Evolutionary conservation across 1,140 invertebrate species (phyloP), one percentile per base, ranked within the genome.

Genomic region (Chironomus striatipennis): DNA sequence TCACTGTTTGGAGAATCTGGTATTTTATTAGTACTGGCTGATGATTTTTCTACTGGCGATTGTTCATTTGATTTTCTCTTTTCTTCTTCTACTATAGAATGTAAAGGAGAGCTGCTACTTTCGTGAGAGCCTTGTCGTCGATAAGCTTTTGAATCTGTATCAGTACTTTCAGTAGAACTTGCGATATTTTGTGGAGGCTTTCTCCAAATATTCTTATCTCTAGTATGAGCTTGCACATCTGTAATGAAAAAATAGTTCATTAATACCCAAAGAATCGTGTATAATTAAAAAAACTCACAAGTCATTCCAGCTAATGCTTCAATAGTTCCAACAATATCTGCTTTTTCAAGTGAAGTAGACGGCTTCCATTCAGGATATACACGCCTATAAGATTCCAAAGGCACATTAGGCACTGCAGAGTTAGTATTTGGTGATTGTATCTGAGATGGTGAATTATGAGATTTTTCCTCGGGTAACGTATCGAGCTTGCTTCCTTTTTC

Each of bases 291-390:
- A 74, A 64, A 74, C 65, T 70, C 73, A 34, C 34, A 70, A 10
- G 18, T 12, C 65, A 75, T 82, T 92, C 91, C 90, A 86, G 94
- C 93, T 75, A 95, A 92, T 42, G 92, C 89, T 84, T 95, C 93
- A 85, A 95, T 90, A 24, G 91, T 90, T 73, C 89, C 85, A 77
- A 94, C 91, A 43, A 95, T 90, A 82, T 94, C 93, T 20, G 89
- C 90, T 79, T 90, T 92, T 76, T 94, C 91, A 8, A 93, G 87
- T 17, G 89, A 86, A 76, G 85, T 85, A 12, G 89, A 90, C 17
- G 92, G 92, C 77, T 89, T 90, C 91, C 93, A 93, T 78, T 94
- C 91, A 18, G 87, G 84, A 78, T 90, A 91, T 21, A 90, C 87
- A 65, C 89, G 84, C 65, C 89, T 85, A 79, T 90, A 91, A 75